Evolutionary conservation across 2,888 invertebrate species (phyloP).

Genomic region (Icerya purchasi): DNA sequence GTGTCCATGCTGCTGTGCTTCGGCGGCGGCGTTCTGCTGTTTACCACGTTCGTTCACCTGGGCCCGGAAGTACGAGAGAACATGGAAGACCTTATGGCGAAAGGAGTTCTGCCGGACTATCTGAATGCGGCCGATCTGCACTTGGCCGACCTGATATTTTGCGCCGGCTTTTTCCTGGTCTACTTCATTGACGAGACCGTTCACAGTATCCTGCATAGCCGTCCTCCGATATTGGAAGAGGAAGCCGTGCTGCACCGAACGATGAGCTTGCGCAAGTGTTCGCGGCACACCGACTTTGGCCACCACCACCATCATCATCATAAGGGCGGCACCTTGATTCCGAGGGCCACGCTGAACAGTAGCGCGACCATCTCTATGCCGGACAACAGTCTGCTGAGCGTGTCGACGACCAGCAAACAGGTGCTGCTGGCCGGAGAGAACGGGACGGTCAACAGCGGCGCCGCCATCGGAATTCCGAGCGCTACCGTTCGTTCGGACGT

Average conservation of each 20-base stretch:
- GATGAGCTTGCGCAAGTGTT: slow-evolving; percentile 31
- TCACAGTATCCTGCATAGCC: slow-evolving; percentile 31
- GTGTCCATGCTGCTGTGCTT: slow-evolving; percentile 38
- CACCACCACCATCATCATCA: not conserved
- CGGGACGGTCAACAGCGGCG: slow-evolving; percentile 3
- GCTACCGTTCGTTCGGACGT: slow-evolving; percentile 11
- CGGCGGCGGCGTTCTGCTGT: slow-evolving; percentile 41
- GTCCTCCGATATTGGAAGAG: slow-evolving; percentile 21
- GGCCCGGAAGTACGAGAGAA: slow-evolving; percentile 41
- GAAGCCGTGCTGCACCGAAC: slow-evolving; percentile 31
- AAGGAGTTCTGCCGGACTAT: slow-evolving; percentile 27
- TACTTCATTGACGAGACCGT: slow-evolving; percentile 40
- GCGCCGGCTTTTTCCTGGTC: slow-evolving; percentile 39
- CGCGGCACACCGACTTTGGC: slow-evolving; percentile 9
- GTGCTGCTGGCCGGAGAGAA: slow-evolving; percentile 18
- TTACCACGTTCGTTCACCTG: slow-evolving; percentile 40
- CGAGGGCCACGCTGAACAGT: slow-evolving; percentile 20
- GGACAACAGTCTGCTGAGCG: slow-evolving; percentile 12
- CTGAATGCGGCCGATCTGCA: slow-evolving; percentile 25
- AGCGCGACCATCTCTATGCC: slow-evolving; percentile 13
- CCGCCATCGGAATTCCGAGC: not conserved
- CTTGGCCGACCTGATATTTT: slow-evolving; percentile 35
- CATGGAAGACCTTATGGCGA: slow-evolving; percentile 28
- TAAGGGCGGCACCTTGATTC: slow-evolving; percentile 19
- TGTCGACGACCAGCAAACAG: slow-evolving; percentile 21